Conservation (phyloP, 1,140 invertebrate species). For the Branchinecta lynchi region DNA sequence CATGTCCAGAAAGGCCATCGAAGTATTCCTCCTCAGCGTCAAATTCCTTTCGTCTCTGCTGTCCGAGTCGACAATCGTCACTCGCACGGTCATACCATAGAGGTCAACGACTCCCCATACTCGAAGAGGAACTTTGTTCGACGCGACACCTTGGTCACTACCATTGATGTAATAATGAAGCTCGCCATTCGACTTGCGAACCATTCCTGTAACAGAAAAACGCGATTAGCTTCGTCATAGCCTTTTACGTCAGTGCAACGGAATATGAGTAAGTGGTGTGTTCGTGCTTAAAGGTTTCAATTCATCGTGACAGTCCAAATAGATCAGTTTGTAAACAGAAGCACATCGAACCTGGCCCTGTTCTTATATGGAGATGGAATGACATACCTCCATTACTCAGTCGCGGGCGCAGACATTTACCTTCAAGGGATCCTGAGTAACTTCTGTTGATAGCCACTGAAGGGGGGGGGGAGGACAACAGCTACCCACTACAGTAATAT, state of each 20-base stretch:
- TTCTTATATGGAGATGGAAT: no score
- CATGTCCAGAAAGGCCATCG: not conserved
- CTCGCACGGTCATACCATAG: conserved; percentile 91
- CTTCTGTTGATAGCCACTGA: no score
- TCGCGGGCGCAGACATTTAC: no score
- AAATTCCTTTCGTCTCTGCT: conserved; percentile 60
- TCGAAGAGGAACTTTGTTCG: conserved; percentile 50
- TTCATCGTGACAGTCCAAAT: no score
- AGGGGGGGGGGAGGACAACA: no score
- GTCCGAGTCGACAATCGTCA: conserved; percentile 63
- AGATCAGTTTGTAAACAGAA: no score
- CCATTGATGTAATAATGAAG: conserved; percentile 89
- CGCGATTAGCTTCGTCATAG: not conserved
- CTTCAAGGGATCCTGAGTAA: no score
- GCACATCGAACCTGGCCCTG: no score
- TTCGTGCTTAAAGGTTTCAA: no score
- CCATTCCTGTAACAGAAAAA: conserved; percentile 42
- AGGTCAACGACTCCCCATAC: conserved; percentile 88
- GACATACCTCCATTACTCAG: no score
- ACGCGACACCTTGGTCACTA: conserved; percentile 76
- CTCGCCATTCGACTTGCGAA: conserved; percentile 60
- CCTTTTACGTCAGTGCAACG: conserved; percentile 30
- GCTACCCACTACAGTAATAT: no score
- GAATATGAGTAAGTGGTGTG: no score
- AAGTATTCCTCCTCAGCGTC: conserved; percentile 47